Evolutionary conservation across 2,113 vertebrate species (phyloP).

Genomic region (Xyliphius kryptos): DNA sequence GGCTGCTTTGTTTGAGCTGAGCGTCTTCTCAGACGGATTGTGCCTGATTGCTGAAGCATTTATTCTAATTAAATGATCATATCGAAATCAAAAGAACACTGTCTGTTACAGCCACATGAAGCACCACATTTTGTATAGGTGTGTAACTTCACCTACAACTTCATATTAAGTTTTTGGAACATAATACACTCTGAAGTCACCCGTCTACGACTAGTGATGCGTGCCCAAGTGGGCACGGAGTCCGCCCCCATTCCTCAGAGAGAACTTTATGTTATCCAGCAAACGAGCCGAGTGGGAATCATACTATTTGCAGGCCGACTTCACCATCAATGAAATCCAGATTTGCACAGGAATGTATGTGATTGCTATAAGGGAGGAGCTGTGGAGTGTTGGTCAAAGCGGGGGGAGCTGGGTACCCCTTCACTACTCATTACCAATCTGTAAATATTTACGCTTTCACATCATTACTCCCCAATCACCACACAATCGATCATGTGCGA

Average conservation of each 20-base stretch:
- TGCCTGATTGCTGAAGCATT: no score
- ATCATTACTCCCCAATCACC: constrained; percentile 45
- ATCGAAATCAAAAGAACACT: constrained; percentile 22
- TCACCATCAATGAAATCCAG: constrained; percentile 40
- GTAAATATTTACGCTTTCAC: constrained; percentile 46
- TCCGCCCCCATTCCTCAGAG: constrained; percentile 9
- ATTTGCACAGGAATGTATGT: constrained; percentile 39
- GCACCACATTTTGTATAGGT: not conserved
- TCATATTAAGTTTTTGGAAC: no score
- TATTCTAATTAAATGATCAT: constrained; percentile 25
- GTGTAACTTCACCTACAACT: not conserved
- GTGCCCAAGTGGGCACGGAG: not conserved
- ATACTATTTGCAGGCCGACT: constrained; percentile 28
- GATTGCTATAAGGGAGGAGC: constrained; percentile 36
- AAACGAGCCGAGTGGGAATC: constrained; percentile 17
- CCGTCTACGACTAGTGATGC: constrained; percentile 12
- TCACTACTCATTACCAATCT: constrained; percentile 41
- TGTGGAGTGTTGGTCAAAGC: constrained; percentile 10
- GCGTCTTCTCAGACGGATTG: no score
- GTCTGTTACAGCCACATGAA: constrained; percentile 9
- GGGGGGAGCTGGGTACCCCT: constrained; percentile 15
- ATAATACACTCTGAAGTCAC: not conserved
- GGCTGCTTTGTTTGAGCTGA: no score
- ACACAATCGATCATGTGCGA: constrained; percentile 35
- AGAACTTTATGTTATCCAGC: constrained; percentile 10